Percentiles rank a stretch among this genome's conserved stretches.
Evolutionary conservation across 2,113 vertebrate genomes (phyloP).

Genomic region (Xiphophorus couchianus): DNA sequence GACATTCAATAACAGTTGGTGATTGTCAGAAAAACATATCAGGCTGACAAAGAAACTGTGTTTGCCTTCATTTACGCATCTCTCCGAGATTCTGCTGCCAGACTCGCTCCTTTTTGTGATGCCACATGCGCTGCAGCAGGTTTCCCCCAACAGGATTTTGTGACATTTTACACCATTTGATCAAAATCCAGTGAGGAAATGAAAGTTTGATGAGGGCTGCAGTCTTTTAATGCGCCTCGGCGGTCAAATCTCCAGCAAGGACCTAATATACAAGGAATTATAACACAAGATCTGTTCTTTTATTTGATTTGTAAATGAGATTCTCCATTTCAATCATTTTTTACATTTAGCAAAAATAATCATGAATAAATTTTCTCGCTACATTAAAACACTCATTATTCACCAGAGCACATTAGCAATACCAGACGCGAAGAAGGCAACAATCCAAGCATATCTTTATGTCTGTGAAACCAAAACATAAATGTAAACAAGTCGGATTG

Average conservation of each 20-base stretch:
- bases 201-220: conserved; percentile 26
- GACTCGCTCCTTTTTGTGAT: conserved; percentile 13
- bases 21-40: conserved; percentile 24
- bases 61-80: conserved; percentile 41
- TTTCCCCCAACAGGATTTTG: conserved; percentile 14
- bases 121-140: not conserved
- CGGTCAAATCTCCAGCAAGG: conserved; percentile 16
- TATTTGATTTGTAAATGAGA: conserved; percentile 3
- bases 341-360: not conserved
- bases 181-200: conserved; percentile 39
- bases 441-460: conserved; percentile 9
- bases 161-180: conserved; percentile 30
- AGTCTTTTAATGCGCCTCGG: conserved; percentile 18
- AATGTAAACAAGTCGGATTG: not conserved
- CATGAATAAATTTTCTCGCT: not conserved
- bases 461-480: conserved; percentile 17
- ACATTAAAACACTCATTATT: not conserved
- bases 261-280: not conserved
- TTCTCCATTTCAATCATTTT: not conserved
- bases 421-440: not conserved
- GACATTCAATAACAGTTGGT: conserved; percentile 30
- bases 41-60: conserved; percentile 21
- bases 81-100: conserved; percentile 1
- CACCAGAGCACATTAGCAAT: not conserved
- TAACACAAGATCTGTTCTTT: not conserved